phyloP scores from a whole-genome alignment of 2,888 invertebrate species.

The Troides aeacus region DNA sequence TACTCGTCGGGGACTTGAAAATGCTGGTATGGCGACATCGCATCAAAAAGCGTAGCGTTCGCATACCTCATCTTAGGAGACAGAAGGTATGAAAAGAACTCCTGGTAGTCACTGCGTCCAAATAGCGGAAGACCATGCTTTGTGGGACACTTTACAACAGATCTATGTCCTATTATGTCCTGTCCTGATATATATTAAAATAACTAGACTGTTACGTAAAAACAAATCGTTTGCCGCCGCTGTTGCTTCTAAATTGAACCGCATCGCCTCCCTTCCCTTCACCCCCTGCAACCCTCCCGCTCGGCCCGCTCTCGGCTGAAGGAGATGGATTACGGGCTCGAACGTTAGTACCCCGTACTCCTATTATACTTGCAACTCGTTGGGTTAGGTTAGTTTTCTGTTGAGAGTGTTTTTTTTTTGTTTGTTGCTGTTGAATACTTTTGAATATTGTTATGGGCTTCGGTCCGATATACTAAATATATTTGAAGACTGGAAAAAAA shows the following conservation, averaged over 20 bases:
- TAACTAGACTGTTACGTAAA: not conserved
- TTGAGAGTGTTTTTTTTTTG: slow-evolving; percentile 14
- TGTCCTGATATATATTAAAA: too few species aligned
- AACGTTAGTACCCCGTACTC: slow-evolving; percentile 55
- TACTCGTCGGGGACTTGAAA: too few species aligned
- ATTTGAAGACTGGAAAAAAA: too few species aligned
- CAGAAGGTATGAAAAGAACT: too few species aligned
- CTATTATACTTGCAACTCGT: slow-evolving; percentile 48
- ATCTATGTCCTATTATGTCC: too few species aligned
- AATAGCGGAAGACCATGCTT: too few species aligned
- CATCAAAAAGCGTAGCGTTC: too few species aligned
- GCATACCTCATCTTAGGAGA: too few species aligned
- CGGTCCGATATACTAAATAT: too few species aligned
- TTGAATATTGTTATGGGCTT: not conserved
- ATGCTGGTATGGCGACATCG: too few species aligned
- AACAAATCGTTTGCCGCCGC: not conserved
- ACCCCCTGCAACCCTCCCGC: slow-evolving; percentile 48
- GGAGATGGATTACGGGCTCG: slow-evolving; percentile 73
- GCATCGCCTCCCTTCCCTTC: not conserved
- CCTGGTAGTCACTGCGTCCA: too few species aligned
- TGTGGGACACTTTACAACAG: too few species aligned
- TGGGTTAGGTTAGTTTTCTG: slow-evolving; percentile 16
- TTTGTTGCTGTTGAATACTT: slow-evolving; percentile 11
- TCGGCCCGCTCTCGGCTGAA: slow-evolving; percentile 61
- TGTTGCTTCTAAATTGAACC: not conserved